phyloP scores from a whole-genome alignment of 2,888 invertebrate species.

The Eupithecia subfuscata region DNA sequence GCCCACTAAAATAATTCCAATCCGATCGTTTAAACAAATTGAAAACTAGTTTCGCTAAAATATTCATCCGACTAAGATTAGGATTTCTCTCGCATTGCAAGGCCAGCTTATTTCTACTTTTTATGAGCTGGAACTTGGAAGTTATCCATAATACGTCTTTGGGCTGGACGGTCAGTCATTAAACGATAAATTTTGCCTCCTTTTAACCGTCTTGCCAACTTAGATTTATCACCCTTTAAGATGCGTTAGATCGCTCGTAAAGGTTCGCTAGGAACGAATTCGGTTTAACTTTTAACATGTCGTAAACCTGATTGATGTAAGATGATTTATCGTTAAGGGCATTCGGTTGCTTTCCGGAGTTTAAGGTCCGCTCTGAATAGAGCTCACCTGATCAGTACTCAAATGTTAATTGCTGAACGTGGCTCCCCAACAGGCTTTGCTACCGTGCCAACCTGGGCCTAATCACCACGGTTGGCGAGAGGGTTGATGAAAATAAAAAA shows the following conservation, averaged over 20 bases:
- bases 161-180: constrained; percentile 14
- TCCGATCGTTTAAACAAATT: not conserved
- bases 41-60: not conserved
- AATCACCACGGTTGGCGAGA: too few relatives aligned
- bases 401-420: too few relatives aligned
- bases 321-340: not conserved
- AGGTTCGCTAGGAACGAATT: constrained; percentile 6
- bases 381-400: too few relatives aligned
- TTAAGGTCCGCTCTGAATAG: not conserved
- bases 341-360: not conserved
- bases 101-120: constrained; percentile 25
- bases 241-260: not conserved
- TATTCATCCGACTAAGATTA: constrained; percentile 11
- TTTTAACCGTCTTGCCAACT: constrained; percentile 3
- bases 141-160: too few relatives aligned
- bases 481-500: too few relatives aligned
- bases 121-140: constrained; percentile 18
- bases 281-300: not conserved
- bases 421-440: too few relatives aligned
- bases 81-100: constrained; percentile 10
- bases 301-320: not conserved
- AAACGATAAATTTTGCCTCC: not conserved
- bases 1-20: not conserved
- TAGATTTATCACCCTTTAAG: constrained; percentile 1
- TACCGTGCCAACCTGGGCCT: too few relatives aligned